Conservation (phyloP, 23 tunicate species). For the Halocynthia roretzi region DNA sequence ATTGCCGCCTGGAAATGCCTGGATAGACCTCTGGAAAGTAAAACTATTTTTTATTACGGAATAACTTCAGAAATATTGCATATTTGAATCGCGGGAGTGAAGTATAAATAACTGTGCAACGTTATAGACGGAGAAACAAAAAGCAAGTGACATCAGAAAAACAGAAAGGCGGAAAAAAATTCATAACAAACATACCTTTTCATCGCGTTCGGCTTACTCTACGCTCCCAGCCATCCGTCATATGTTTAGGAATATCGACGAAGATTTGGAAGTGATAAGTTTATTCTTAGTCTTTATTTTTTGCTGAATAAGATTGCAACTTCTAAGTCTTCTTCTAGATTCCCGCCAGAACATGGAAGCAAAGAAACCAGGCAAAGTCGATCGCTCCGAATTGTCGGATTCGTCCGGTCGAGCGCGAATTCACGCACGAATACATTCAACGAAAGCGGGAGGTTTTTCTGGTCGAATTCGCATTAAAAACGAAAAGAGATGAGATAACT, state of each 20-base stretch:
- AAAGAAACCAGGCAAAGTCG: not conserved
- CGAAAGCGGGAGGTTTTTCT: conserved; percentile 67
- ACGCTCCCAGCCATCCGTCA: conserved; percentile 39
- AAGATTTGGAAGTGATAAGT: conserved; percentile 4
- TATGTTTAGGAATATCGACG: conserved; percentile 34
- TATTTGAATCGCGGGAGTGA: not conserved
- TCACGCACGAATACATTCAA: conserved; percentile 44
- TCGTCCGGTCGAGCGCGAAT: conserved; percentile 56
- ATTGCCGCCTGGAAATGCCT: conserved; percentile 9
- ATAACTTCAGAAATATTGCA: not conserved
- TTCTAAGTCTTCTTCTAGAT: not conserved
- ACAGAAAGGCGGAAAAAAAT: conserved; percentile 30
- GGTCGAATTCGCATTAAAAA: conserved; percentile 50
- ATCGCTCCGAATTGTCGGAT: conserved; percentile 22
- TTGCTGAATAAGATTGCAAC: not conserved
- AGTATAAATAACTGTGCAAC: not conserved
- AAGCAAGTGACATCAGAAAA: not conserved
- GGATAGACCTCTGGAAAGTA: conserved; percentile 45
- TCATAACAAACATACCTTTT: conserved; percentile 47
- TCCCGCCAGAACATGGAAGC: not conserved
- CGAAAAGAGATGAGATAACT: conserved; percentile 45
- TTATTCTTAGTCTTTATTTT: not conserved
- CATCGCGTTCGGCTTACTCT: conserved; percentile 35
- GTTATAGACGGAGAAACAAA: conserved; percentile 34
- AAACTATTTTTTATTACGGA: not conserved